These are phyloP conservation scores for Gambusia holbrooki DNA, from an alignment of 2,113 vertebrate genomes.

Conservation along the genomic window DNA sequence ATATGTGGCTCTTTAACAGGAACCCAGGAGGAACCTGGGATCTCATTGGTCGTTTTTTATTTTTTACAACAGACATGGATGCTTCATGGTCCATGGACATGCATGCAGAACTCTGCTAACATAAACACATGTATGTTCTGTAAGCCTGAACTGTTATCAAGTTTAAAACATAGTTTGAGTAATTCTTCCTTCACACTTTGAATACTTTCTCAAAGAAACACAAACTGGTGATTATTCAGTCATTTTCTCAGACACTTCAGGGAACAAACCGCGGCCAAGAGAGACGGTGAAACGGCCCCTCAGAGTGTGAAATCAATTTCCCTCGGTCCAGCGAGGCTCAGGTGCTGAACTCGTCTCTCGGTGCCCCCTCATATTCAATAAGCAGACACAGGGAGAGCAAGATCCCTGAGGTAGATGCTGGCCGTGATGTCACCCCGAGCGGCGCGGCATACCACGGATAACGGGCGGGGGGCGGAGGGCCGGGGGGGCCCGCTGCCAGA, in stretches of 20 bases:
- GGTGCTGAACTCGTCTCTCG: slow-evolving; percentile 79
- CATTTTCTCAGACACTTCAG: slow-evolving; percentile 31
- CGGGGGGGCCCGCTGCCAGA: slow-evolving; percentile 27
- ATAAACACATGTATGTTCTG: slow-evolving; percentile 1
- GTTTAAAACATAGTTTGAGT: slow-evolving; percentile 9
- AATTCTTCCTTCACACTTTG: slow-evolving; percentile 12
- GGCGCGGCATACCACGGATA: slow-evolving; percentile 63
- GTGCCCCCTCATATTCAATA: slow-evolving; percentile 77
- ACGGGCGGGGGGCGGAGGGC: slow-evolving; percentile 26
- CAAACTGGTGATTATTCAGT: slow-evolving; percentile 47
- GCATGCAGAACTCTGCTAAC: slow-evolving; percentile 43
- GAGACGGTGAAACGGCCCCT: slow-evolving; percentile 49
- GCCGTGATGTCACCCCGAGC: slow-evolving; percentile 74
- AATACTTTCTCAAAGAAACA: slow-evolving; percentile 36
- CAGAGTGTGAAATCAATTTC: slow-evolving; percentile 80
- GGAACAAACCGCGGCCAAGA: background rate
- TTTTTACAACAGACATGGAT: background rate
- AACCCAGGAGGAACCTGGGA: background rate
- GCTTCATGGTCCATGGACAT: slow-evolving; percentile 34
- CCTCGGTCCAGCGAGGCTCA: slow-evolving; percentile 58
- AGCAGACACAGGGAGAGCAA: slow-evolving; percentile 60
- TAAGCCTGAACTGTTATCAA: background rate
- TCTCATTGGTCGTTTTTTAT: background rate
- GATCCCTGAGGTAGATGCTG: slow-evolving; percentile 49
- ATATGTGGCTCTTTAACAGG: background rate